These are phyloP conservation scores for Hucho hucho DNA, from an alignment of 2,113 vertebrate species.

Conservation along the genomic window DNA sequence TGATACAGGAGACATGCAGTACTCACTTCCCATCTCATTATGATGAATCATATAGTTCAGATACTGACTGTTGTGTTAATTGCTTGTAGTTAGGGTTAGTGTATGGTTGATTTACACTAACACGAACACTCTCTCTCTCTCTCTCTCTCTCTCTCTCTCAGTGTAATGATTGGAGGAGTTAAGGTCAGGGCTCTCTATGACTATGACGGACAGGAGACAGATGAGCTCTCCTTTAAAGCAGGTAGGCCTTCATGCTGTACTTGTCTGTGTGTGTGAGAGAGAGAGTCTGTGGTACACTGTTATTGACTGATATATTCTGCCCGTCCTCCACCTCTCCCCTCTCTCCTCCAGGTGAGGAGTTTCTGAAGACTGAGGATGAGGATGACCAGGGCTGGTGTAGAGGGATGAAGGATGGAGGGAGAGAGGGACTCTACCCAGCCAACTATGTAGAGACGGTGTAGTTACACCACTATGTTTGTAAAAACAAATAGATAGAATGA, in stretches of 20 bases:
- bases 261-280: not conserved
- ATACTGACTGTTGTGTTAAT: not conserved
- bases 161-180: slow-evolving; percentile 71
- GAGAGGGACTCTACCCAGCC: slow-evolving; percentile 81
- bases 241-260: slow-evolving; percentile 42
- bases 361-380: slow-evolving; percentile 81
- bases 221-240: slow-evolving; percentile 77
- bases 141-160: slow-evolving; percentile 14
- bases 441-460: slow-evolving; percentile 79
- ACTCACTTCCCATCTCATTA: not conserved
- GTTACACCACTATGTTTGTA: not conserved
- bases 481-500: not conserved
- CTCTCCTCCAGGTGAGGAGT: slow-evolving; percentile 80
- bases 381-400: slow-evolving; percentile 85
- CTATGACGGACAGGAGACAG: slow-evolving; percentile 74
- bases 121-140: no score
- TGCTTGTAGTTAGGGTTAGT: no score
- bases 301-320: not conserved
- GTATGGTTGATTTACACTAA: no score
- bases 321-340: not conserved
- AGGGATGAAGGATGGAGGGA: slow-evolving; percentile 76
- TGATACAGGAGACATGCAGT: not conserved
- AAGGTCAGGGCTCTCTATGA: slow-evolving; percentile 74
- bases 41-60: not conserved
- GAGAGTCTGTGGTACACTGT: not conserved